These are phyloP conservation scores for Oligia fasciuncula DNA, from an alignment of 2,888 invertebrate species.

Conservation along the genomic window DNA sequence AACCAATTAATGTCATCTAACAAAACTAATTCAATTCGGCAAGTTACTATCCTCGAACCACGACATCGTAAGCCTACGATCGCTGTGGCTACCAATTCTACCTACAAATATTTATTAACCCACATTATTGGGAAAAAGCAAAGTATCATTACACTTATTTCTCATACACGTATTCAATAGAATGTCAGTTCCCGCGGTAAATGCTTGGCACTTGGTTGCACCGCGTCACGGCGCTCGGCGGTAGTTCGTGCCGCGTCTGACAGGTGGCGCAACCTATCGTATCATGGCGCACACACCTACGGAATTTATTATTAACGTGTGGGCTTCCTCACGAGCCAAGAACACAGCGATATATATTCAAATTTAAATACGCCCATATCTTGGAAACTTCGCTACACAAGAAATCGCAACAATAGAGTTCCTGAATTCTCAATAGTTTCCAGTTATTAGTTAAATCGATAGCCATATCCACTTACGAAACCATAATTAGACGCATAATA, in stretches of 20 bases:
- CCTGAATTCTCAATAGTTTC: slow-evolving; percentile 43
- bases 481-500: slow-evolving; percentile 58
- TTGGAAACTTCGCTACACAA: slow-evolving; percentile 19
- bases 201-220: slow-evolving; percentile 56
- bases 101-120: slow-evolving; percentile 37
- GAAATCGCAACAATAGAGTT: slow-evolving; percentile 30
- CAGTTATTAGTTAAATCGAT: slow-evolving; percentile 46
- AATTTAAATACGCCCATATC: slow-evolving; percentile 29
- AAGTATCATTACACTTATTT: slow-evolving; percentile 53
- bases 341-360: slow-evolving; percentile 37
- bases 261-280: slow-evolving; percentile 65
- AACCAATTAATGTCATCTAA: neutral
- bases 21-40: neutral
- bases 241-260: slow-evolving; percentile 63
- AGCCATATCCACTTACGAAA: slow-evolving; percentile 58
- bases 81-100: slow-evolving; percentile 1
- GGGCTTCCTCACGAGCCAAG: slow-evolving; percentile 60
- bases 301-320: slow-evolving; percentile 65
- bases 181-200: slow-evolving; percentile 63
- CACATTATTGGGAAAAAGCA: slow-evolving; percentile 52
- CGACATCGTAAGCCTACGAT: neutral
- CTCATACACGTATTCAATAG: slow-evolving; percentile 57
- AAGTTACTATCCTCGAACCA: neutral
- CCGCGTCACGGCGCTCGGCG: slow-evolving; percentile 51
- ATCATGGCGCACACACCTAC: slow-evolving; percentile 63